Percentiles rank a stretch among this genome's conserved stretches.
These are phyloP conservation scores for Dromiciops gliroides DNA, from an alignment of 2,113 vertebrate species.

Conservation along the genomic window DNA sequence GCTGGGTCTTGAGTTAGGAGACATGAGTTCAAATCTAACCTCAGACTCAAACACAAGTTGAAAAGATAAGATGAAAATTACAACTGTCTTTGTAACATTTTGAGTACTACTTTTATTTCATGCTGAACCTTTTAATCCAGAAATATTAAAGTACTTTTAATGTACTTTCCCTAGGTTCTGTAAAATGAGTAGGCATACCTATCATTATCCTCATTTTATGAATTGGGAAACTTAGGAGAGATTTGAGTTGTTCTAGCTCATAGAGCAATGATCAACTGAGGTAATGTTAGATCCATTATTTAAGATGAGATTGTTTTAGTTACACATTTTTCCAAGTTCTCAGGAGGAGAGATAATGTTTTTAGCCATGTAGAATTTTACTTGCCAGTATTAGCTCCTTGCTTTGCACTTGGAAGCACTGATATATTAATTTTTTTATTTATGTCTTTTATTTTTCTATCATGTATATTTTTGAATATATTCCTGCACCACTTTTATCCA, in stretches of 20 bases:
- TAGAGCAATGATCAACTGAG: neutral
- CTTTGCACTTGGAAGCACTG: neutral
- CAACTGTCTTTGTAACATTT: slow-evolving; percentile 21
- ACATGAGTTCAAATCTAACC: neutral
- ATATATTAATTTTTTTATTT: neutral
- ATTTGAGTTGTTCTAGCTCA: neutral
- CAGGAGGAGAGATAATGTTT: neutral
- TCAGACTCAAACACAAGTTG: too few species aligned
- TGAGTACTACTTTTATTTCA: neutral
- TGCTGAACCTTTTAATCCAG: neutral
- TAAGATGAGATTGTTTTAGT: slow-evolving; percentile 38
- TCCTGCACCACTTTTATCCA: too few species aligned
- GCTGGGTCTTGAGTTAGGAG: neutral
- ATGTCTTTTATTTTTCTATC: neutral
- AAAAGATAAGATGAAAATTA: neutral
- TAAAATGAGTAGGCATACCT: slow-evolving; percentile 7
- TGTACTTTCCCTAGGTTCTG: neutral
- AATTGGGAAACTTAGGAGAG: slow-evolving; percentile 33
- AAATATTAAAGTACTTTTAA: slow-evolving; percentile 33
- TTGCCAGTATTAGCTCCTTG: neutral
- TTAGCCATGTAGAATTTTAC: neutral
- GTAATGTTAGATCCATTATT: slow-evolving; percentile 22
- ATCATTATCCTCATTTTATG: slow-evolving; percentile 14
- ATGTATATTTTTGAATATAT: neutral
- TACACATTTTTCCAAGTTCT: neutral